These are phyloP conservation scores for Chionodraco myersi DNA, from an alignment of 2,113 vertebrate genomes.

Conservation along the genomic window DNA sequence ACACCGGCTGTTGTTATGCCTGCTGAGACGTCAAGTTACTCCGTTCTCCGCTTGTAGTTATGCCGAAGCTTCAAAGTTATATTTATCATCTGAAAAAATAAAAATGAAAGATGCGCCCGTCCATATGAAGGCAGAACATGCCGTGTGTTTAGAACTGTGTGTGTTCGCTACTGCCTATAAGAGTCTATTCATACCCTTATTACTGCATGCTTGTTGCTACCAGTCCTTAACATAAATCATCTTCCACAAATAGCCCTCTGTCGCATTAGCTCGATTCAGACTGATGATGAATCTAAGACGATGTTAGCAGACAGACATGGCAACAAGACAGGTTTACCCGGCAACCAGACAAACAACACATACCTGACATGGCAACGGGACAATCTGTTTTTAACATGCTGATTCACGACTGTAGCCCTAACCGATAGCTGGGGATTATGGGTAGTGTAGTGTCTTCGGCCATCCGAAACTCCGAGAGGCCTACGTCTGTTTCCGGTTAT, in stretches of 20 bases:
- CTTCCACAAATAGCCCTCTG: constrained; percentile 1
- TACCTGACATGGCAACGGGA: neutral
- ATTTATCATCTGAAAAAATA: too few species aligned
- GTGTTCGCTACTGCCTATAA: neutral
- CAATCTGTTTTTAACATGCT: neutral
- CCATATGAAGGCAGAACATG: too few species aligned
- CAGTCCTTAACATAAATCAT: constrained; percentile 14
- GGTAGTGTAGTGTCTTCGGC: too few species aligned
- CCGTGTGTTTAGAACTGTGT: neutral
- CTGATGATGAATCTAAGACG: constrained; percentile 6
- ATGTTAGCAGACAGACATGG: constrained; percentile 10
- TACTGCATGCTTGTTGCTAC: neutral
- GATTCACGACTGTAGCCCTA: neutral
- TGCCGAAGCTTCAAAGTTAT: too few species aligned
- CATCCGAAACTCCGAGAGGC: too few species aligned
- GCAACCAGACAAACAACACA: constrained; percentile 18
- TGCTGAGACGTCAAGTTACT: too few species aligned
- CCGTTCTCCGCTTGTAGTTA: too few species aligned
- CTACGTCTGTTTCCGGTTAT: too few species aligned
- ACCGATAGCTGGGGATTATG: too few species aligned
- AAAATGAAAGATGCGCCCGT: too few species aligned
- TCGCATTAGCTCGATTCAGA: neutral
- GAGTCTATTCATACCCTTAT: neutral
- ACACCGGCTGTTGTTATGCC: too few species aligned
- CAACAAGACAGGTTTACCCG: neutral